phyloP scores from a whole-genome alignment of 2,113 vertebrate species.

The Polypterus senegalus region DNA sequence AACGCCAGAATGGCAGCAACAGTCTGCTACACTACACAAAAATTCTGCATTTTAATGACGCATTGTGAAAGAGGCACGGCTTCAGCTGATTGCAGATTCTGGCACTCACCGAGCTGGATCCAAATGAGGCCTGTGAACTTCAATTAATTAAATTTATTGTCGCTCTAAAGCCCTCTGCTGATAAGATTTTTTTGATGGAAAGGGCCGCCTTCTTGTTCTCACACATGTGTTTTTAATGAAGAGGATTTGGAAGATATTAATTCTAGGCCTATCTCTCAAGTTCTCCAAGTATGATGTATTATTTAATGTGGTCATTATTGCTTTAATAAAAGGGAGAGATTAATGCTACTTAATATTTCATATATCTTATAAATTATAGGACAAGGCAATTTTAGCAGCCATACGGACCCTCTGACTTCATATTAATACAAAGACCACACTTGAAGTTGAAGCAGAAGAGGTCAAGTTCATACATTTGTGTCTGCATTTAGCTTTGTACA shows the following conservation, averaged over 20 bases:
- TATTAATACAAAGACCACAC: no score
- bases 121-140: not conserved
- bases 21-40: no score
- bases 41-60: no score
- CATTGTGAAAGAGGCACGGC: no score
- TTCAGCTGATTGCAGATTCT: no score
- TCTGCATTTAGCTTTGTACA: no score
- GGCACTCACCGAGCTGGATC: no score
- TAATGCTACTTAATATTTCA: constrained; percentile 10
- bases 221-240: constrained; percentile 18
- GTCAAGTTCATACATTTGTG: no score
- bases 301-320: constrained; percentile 13
- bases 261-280: constrained; percentile 9
- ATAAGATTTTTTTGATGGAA: constrained; percentile 11
- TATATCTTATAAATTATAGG: constrained; percentile 4
- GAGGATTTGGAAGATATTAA: constrained; percentile 21
- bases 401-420: no score
- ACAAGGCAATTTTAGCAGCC: no score
- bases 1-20: no score
- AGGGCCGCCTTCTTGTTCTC: constrained; percentile 2
- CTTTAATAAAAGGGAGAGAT: constrained; percentile 15
- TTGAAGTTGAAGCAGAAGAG: no score
- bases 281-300: constrained; percentile 15
- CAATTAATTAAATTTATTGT: constrained; percentile 13
- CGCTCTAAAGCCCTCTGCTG: constrained; percentile 12